phyloP scores from a whole-genome alignment of 2,797 vertebrate species.

The Sylvia borin region DNA sequence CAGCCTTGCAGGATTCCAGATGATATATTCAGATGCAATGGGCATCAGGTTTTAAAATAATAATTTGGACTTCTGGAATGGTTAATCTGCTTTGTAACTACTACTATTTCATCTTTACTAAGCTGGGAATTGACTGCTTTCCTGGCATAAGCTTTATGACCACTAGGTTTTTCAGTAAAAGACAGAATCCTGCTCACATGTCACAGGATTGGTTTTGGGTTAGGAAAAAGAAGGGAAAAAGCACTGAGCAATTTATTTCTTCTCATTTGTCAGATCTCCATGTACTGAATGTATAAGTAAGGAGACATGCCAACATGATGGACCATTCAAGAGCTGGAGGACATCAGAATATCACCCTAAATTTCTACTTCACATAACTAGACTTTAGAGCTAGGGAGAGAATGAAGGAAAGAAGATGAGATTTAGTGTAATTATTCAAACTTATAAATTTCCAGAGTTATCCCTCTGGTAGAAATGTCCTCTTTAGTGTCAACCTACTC shows the following conservation, averaged over 20 bases:
- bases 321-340: neutral
- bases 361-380: neutral
- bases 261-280: neutral
- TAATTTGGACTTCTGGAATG: neutral
- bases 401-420: neutral
- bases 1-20: neutral
- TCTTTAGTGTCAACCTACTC: neutral
- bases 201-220: neutral
- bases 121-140: neutral
- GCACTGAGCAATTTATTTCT: neutral
- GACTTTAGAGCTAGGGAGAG: neutral
- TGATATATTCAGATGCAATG: neutral
- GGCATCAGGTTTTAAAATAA: neutral
- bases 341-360: neutral
- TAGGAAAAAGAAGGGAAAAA: neutral
- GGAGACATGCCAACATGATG: neutral
- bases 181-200: neutral
- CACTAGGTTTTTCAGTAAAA: neutral
- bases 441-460: neutral
- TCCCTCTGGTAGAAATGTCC: neutral
- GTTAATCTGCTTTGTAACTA: neutral
- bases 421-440: slow-evolving; percentile 1
- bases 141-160: neutral
- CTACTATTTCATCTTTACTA: neutral
- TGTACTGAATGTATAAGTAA: neutral